phyloP scores from a whole-genome alignment of 2,888 invertebrate genomes.

The Hemaris fuciformis region DNA sequence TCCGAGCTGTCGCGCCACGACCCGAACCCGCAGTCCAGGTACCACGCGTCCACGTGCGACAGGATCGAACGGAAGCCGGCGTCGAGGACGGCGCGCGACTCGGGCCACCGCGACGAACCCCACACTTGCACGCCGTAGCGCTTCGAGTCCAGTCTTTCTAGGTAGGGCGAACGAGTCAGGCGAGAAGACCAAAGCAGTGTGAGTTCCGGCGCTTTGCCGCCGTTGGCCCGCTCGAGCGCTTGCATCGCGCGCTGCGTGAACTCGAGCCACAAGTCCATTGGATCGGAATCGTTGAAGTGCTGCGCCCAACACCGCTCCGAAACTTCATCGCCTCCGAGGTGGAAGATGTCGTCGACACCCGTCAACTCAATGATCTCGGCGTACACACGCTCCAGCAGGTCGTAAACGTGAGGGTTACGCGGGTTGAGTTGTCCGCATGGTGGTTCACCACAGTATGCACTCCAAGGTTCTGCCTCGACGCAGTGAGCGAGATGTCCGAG shows the following conservation, averaged over 20 bases:
- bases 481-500: slow-evolving; percentile 90
- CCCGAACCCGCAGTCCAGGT: slow-evolving; percentile 93
- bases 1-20: slow-evolving; percentile 92
- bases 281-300: slow-evolving; percentile 87
- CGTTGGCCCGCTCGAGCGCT: slow-evolving; percentile 83
- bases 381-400: slow-evolving; percentile 87
- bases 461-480: slow-evolving; percentile 91
- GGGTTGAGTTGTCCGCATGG: slow-evolving; percentile 94
- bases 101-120: slow-evolving; percentile 91
- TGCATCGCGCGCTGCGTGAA: slow-evolving; percentile 85
- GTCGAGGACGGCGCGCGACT: slow-evolving; percentile 88
- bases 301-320: slow-evolving; percentile 90
- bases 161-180: slow-evolving; percentile 87
- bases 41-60: slow-evolving; percentile 94
- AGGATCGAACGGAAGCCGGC: slow-evolving; percentile 89
- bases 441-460: slow-evolving; percentile 90
- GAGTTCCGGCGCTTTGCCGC: slow-evolving; percentile 78
- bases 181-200: slow-evolving; percentile 89
- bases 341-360: slow-evolving; percentile 89
- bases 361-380: slow-evolving; percentile 87
- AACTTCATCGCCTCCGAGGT: slow-evolving; percentile 92
- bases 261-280: slow-evolving; percentile 89
- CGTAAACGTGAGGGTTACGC: slow-evolving; percentile 88
- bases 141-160: slow-evolving; percentile 78
- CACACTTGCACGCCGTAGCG: slow-evolving; percentile 88